These are phyloP conservation scores for Xestia rhomboidea DNA, from an alignment of 2,888 invertebrate genomes.

Conservation along the genomic window DNA sequence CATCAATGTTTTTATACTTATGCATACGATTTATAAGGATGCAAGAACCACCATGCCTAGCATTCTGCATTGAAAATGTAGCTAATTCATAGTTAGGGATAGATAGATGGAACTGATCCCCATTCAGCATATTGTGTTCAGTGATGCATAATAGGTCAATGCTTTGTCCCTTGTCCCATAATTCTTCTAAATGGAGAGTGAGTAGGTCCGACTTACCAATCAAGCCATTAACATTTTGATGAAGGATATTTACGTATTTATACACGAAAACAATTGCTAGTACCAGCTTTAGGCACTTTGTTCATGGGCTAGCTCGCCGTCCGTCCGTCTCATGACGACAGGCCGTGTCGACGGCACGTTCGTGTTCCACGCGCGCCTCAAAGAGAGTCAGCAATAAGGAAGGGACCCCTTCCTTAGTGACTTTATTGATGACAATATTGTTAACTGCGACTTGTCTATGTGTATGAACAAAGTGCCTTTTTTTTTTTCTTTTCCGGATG, in stretches of 20 bases:
- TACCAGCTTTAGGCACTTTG: not conserved
- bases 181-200: no score
- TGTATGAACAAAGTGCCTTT: no score
- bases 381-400: no score
- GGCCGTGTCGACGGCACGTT: no score
- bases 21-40: slow-evolving; percentile 7
- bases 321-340: no score
- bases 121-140: not conserved
- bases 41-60: not conserved
- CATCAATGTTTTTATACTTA: slow-evolving; percentile 1
- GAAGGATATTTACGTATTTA: not conserved
- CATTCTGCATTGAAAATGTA: slow-evolving; percentile 2
- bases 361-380: no score
- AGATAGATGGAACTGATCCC: not conserved
- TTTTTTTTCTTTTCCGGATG: no score
- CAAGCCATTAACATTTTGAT: not conserved
- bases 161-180: not conserved
- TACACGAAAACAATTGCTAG: slow-evolving; percentile 4
- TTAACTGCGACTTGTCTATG: no score
- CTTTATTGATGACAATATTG: no score
- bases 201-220: not conserved
- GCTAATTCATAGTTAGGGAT: slow-evolving; percentile 1
- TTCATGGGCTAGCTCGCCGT: no score
- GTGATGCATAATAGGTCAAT: slow-evolving; percentile 1
- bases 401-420: no score